phyloP scores from a whole-genome alignment of 92 coral and sea anemone genomes.

The Zoanthus solanderi region DNA sequence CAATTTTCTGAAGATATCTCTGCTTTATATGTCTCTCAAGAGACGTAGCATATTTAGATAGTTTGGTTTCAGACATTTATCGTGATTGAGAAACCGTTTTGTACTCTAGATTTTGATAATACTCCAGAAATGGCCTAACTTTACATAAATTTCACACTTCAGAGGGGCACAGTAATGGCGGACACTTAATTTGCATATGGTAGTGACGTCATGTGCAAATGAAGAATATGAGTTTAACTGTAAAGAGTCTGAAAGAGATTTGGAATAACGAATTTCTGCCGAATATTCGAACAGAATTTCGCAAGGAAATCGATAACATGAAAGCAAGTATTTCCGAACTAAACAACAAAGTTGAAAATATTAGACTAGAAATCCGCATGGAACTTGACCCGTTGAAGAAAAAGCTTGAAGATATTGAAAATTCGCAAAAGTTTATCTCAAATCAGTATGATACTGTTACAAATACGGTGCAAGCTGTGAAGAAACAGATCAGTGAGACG shows the following conservation, averaged over 20 bases:
- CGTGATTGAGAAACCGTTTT: too few species aligned
- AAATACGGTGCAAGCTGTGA: constrained; percentile 18
- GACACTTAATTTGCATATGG: too few species aligned
- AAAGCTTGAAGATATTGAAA: neutral
- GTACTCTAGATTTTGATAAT: too few species aligned
- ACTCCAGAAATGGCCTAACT: too few species aligned
- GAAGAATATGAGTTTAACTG: constrained; percentile 16
- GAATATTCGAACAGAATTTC: constrained; percentile 20
- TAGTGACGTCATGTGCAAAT: too few species aligned
- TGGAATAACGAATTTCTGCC: constrained; percentile 28
- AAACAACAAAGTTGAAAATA: constrained; percentile 17
- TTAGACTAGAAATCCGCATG: constrained; percentile 25
- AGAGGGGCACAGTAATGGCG: too few species aligned
- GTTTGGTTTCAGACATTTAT: neutral
- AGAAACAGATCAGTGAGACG: neutral
- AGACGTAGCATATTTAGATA: constrained; percentile 39
- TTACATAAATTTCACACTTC: too few species aligned
- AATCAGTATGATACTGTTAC: neutral
- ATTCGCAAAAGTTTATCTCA: neutral
- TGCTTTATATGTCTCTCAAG: constrained; percentile 36
- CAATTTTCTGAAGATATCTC: constrained; percentile 40
- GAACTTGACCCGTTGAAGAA: constrained; percentile 19
- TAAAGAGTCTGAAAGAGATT: constrained; percentile 30
- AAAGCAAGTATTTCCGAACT: constrained; percentile 29
- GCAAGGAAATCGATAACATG: constrained; percentile 8